Evolutionary conservation across 2,113 vertebrate species (phyloP), one percentile per base, ranked within the genome.

Genomic region (Archocentrus centrarchus): DNA sequence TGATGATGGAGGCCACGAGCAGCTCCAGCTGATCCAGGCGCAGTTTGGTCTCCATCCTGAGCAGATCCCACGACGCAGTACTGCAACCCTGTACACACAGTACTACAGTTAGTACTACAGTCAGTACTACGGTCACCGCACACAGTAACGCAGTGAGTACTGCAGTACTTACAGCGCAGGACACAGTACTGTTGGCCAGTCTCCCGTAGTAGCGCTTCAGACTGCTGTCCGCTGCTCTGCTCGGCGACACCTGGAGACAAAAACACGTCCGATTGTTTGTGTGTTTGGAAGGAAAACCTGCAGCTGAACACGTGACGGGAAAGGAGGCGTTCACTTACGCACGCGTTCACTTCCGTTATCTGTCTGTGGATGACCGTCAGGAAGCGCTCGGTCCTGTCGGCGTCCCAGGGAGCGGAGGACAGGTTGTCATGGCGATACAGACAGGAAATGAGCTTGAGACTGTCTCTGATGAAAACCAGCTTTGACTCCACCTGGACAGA

Each of bases 401-500:
- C 3, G 5, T 80, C 75, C 89, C 89, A 90, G 44, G 20, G 1
- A 10, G 27, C 15, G 0, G 75, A 66, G 11, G 88, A 85, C 18
- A 3, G 4, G 66, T 88, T 75, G 60, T n/a, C 20, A 15, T 77
- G 66, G 24, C 0, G n/a, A 63, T 84, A 90, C 3, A 93, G 77
- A 5, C 20, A 4, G 2, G 11, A 44, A 37, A 91, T 88, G 20
- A 61, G 8, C 18, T 47, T 2, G 58, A 92, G 41, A 44, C 77
- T 91, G 75, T 88, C 77, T 77, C 77, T 87, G 82, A 91, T 75
- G 75, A 92, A 92, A 17, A 58, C 7, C 77, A 92, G 17, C 80
- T 90, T 80, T 0, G 55, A 59, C 6, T 68, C 32, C 3, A 70
- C 82, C 91, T 92, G 86, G n/a, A 64, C 1, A 76, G 6, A 53